phyloP scores from a whole-genome alignment of 2,888 invertebrate species.

The Diadegma fenestrale region DNA sequence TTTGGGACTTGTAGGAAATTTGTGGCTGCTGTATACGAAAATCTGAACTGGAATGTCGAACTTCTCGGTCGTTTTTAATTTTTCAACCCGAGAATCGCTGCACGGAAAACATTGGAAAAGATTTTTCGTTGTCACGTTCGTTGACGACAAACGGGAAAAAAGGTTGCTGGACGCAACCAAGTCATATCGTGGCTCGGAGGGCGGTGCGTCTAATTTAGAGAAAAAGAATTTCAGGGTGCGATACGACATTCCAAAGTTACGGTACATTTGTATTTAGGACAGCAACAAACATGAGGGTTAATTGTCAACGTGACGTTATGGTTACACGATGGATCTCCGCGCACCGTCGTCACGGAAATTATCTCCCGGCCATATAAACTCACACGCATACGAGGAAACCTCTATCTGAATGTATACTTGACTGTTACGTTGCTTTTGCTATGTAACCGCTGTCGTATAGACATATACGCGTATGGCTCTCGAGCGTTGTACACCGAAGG shows the following conservation, averaged over 20 bases:
- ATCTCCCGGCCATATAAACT: conserved; percentile 38
- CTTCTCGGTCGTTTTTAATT: too few relatives aligned
- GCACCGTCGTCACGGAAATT: conserved; percentile 54
- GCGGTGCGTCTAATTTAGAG: background rate
- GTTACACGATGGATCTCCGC: conserved; percentile 49
- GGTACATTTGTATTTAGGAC: background rate
- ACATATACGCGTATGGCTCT: background rate
- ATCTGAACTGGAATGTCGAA: too few relatives aligned
- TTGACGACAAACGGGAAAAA: too few relatives aligned
- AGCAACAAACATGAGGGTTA: conserved; percentile 27
- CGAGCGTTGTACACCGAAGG: background rate
- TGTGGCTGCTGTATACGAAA: too few relatives aligned
- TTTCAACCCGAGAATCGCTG: too few relatives aligned
- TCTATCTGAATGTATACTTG: background rate
- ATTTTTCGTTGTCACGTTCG: too few relatives aligned
- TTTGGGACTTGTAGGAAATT: too few relatives aligned
- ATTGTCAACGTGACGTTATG: conserved; percentile 51
- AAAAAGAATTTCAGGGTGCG: background rate
- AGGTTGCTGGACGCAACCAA: too few relatives aligned
- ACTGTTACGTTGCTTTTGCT: background rate
- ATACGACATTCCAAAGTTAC: background rate
- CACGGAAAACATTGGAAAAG: too few relatives aligned
- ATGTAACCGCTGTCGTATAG: background rate
- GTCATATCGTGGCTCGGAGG: too few relatives aligned
- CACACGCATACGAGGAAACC: background rate